These are phyloP conservation scores for Choristoneura fumiferana DNA, from an alignment of 1,140 invertebrate genomes.

Conservation along the genomic window DNA sequence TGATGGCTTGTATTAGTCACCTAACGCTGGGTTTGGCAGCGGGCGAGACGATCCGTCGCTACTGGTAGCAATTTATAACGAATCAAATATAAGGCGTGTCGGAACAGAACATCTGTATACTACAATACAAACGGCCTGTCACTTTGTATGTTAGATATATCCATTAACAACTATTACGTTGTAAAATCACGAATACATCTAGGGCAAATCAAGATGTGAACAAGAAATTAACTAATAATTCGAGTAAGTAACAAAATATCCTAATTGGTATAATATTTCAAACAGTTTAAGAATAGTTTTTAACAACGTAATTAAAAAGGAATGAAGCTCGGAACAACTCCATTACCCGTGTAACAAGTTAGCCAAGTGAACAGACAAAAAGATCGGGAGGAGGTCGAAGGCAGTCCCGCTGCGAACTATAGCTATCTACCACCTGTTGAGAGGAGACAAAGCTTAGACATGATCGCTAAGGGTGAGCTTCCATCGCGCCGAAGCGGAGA, in stretches of 20 bases:
- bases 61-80: not conserved
- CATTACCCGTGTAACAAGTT: not conserved
- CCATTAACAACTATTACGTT: too few species aligned
- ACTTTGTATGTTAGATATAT: not conserved
- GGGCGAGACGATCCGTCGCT: not conserved
- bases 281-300: too few species aligned
- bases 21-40: slow-evolving; percentile 8
- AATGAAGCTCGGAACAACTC: not conserved
- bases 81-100: slow-evolving; percentile 9
- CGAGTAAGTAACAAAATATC: too few species aligned
- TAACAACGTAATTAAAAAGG: not conserved
- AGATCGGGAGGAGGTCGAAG: not conserved
- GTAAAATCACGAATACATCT: too few species aligned
- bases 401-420: not conserved
- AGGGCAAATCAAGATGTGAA: too few species aligned
- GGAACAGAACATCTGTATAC: slow-evolving; percentile 13
- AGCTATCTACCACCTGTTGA: slow-evolving; percentile 4
- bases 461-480: too few species aligned
- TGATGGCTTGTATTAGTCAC: slow-evolving; percentile 17
- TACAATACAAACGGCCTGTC: not conserved
- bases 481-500: too few species aligned
- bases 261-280: too few species aligned
- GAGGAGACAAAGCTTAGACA: not conserved
- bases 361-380: not conserved
- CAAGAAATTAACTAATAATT: too few species aligned